These are phyloP conservation scores for Mionectes macconnelli DNA, from an alignment of 2,113 vertebrate species.

Conservation along the genomic window DNA sequence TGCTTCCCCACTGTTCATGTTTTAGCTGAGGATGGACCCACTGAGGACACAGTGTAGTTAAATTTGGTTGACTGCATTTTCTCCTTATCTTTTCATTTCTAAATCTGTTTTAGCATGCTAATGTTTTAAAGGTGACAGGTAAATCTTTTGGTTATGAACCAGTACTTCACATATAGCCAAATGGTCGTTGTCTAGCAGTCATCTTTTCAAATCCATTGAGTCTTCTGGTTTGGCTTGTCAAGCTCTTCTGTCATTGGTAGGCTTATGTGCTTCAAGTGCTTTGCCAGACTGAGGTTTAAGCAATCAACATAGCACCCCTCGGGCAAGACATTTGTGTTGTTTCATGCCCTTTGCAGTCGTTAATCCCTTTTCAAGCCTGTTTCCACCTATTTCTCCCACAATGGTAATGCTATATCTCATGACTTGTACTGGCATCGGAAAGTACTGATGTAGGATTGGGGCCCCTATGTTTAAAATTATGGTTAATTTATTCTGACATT, in stretches of 20 bases:
- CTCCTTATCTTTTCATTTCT: not conserved
- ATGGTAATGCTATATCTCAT: not conserved
- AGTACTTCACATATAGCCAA: not conserved
- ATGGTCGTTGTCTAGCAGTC: not conserved
- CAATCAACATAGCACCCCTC: not conserved
- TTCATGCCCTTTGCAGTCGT: not conserved
- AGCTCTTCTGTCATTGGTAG: not conserved
- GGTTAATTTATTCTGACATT: not conserved
- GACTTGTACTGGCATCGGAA: not conserved
- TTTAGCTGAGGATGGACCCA: not conserved
- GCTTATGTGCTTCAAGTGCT: not conserved
- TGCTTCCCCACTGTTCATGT: not conserved
- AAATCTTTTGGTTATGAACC: not conserved
- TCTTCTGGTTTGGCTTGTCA: not conserved
- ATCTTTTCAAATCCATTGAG: not conserved
- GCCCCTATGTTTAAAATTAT: not conserved
- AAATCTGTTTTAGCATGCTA: not conserved
- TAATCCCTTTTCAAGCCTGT: not conserved
- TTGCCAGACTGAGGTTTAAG: not conserved
- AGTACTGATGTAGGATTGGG: not conserved
- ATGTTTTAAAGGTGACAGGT: not conserved
- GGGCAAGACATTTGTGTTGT: not conserved
- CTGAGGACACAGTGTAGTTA: not conserved
- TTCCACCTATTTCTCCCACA: not conserved
- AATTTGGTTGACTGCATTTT: not conserved